These are phyloP conservation scores for Poecilia picta DNA, from an alignment of 2,797 vertebrate genomes.

Conservation along the genomic window DNA sequence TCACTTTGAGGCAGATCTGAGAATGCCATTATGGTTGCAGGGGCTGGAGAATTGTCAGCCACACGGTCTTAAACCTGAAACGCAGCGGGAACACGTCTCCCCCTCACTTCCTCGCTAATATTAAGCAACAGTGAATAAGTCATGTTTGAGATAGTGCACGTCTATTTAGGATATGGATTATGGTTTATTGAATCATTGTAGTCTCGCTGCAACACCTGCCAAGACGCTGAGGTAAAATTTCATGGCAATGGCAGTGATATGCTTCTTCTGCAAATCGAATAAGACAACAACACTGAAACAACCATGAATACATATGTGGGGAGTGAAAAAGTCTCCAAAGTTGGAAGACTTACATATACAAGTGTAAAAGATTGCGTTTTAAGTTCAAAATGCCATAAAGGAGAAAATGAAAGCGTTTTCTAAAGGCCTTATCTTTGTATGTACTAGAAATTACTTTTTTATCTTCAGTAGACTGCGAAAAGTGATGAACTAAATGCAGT, in stretches of 20 bases:
- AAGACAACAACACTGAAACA: slow-evolving; percentile 18
- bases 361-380: slow-evolving; percentile 49
- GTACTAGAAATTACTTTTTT: slow-evolving; percentile 74
- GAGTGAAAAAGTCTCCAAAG: slow-evolving; percentile 39
- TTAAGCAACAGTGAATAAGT: slow-evolving; percentile 60
- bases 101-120: slow-evolving; percentile 45
- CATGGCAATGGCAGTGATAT: not conserved
- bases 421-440: slow-evolving; percentile 60
- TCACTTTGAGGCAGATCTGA: slow-evolving; percentile 77
- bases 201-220: slow-evolving; percentile 4
- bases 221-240: slow-evolving; percentile 4
- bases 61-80: slow-evolving; percentile 50
- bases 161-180: slow-evolving; percentile 40
- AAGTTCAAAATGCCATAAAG: slow-evolving; percentile 64
- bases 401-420: slow-evolving; percentile 63
- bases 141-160: slow-evolving; percentile 37
- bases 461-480: slow-evolving; percentile 64
- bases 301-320: slow-evolving; percentile 26
- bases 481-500: slow-evolving; percentile 73
- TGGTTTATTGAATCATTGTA: slow-evolving; percentile 43
- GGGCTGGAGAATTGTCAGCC: slow-evolving; percentile 64
- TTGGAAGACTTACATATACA: slow-evolving; percentile 39
- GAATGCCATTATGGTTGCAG: slow-evolving; percentile 64
- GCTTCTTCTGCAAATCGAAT: not conserved
- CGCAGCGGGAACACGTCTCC: slow-evolving; percentile 48